phyloP scores from a whole-genome alignment of 2,888 invertebrate genomes.

The Esperia sulphurella region DNA sequence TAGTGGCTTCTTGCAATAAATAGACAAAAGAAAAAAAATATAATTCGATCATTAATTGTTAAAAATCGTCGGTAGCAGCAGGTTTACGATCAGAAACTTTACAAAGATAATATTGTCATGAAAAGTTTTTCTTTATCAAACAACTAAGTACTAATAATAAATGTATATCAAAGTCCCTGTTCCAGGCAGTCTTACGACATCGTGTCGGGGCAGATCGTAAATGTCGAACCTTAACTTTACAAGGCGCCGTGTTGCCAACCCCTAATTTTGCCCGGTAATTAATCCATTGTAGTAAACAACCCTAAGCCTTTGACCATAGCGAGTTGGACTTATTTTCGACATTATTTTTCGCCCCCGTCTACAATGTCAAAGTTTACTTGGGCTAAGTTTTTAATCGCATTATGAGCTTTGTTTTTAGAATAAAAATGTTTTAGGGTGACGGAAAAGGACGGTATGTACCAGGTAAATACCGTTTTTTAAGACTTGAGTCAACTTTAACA shows the following conservation, averaged over 20 bases:
- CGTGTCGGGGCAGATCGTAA: slow-evolving; percentile 27
- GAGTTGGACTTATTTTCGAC: background rate
- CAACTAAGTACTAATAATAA: background rate
- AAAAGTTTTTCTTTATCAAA: background rate
- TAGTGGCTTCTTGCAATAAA: no score
- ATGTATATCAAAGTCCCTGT: slow-evolving; percentile 5
- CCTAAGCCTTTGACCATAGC: slow-evolving; percentile 25
- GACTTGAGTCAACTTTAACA: no score
- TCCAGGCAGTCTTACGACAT: slow-evolving; percentile 4
- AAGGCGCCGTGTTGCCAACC: slow-evolving; percentile 33
- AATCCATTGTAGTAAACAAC: slow-evolving; percentile 43
- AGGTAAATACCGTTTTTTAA: no score
- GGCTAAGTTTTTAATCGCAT: background rate
- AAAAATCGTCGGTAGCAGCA: no score
- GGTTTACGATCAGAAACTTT: background rate
- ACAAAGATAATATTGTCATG: background rate
- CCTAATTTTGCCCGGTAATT: slow-evolving; percentile 40
- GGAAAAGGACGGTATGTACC: no score
- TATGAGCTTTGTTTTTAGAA: background rate
- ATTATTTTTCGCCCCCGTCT: background rate
- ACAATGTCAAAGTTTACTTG: background rate
- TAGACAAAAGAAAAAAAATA: no score
- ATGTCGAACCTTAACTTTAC: slow-evolving; percentile 43
- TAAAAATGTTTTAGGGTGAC: background rate
- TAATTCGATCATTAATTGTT: no score